A percentile compares a stretch with the other conserved stretches of the same genome.
phyloP scores from a whole-genome alignment of 2,888 invertebrate species.

The Dysmachus trigonus region DNA sequence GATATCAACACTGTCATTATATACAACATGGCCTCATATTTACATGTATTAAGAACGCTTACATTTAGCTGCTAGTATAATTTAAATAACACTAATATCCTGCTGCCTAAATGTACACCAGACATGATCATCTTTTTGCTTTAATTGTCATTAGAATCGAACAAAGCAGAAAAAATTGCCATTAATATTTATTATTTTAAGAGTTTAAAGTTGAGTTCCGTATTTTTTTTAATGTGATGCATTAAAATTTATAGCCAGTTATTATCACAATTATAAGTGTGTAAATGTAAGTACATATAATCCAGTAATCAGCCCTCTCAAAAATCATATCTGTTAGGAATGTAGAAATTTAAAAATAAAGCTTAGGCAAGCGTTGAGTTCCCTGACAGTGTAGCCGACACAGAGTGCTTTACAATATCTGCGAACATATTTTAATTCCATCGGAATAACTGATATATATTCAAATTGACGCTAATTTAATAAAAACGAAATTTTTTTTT shows the following conservation, averaged over 20 bases:
- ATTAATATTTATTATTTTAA: not conserved
- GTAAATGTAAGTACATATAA: not conserved
- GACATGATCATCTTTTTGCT: not conserved
- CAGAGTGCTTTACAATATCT: too few species aligned
- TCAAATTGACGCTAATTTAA: too few species aligned
- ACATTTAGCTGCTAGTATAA: slow-evolving; percentile 4
- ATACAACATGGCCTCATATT: slow-evolving; percentile 23
- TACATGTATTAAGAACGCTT: slow-evolving; percentile 12
- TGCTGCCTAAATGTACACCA: not conserved
- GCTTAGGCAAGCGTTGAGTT: too few species aligned
- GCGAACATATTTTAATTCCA: too few species aligned
- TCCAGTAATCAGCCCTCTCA: not conserved
- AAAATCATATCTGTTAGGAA: too few species aligned
- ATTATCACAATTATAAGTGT: not conserved
- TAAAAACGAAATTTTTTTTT: too few species aligned
- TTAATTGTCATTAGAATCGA: not conserved
- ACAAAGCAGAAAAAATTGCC: not conserved
- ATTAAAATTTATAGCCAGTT: not conserved
- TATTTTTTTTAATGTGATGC: not conserved
- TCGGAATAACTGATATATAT: too few species aligned
- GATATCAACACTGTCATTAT: slow-evolving; percentile 36
- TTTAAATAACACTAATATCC: slow-evolving; percentile 19
- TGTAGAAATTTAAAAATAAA: too few species aligned
- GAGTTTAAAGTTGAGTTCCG: not conserved
- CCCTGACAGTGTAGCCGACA: too few species aligned